Percentiles rank a stretch among this genome's conserved stretches.
Conservation (phyloP, 2,888 invertebrate genomes). For the Polyommatus icarus region DNA sequence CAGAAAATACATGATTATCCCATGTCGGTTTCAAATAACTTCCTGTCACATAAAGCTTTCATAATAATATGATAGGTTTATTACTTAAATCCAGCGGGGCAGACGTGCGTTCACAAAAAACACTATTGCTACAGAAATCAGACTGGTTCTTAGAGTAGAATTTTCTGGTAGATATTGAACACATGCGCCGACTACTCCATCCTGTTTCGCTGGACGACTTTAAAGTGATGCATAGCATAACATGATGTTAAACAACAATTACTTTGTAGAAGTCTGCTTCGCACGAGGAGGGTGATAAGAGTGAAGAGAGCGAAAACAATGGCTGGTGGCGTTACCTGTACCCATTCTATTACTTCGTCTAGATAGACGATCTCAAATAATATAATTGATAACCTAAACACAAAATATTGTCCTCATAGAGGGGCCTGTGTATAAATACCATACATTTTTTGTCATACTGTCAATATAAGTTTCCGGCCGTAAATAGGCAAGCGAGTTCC, state of each 20-base stretch:
- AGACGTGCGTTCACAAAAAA: no score
- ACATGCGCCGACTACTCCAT: background rate
- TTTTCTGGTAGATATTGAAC: background rate
- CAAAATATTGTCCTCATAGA: background rate
- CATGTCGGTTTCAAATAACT: no score
- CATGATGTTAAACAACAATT: conserved; percentile 10
- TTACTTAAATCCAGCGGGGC: no score
- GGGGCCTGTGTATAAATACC: background rate
- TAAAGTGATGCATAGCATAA: background rate
- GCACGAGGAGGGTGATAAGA: conserved; percentile 46
- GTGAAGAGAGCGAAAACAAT: conserved; percentile 47
- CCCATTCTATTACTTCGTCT: conserved; percentile 79
- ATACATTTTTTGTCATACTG: no score
- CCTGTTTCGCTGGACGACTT: background rate
- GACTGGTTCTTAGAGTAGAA: no score
- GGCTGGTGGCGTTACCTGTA: conserved; percentile 81
- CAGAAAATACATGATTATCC: no score
- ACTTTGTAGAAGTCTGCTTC: conserved; percentile 39
- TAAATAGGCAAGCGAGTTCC: background rate
- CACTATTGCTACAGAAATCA: no score
- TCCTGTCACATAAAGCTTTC: no score
- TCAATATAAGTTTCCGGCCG: no score
- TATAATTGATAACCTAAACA: background rate
- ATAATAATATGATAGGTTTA: no score
- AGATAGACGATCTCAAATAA: conserved; percentile 35